phyloP scores from a whole-genome alignment of 2,113 vertebrate genomes.

The Dolichotis patagonum region DNA sequence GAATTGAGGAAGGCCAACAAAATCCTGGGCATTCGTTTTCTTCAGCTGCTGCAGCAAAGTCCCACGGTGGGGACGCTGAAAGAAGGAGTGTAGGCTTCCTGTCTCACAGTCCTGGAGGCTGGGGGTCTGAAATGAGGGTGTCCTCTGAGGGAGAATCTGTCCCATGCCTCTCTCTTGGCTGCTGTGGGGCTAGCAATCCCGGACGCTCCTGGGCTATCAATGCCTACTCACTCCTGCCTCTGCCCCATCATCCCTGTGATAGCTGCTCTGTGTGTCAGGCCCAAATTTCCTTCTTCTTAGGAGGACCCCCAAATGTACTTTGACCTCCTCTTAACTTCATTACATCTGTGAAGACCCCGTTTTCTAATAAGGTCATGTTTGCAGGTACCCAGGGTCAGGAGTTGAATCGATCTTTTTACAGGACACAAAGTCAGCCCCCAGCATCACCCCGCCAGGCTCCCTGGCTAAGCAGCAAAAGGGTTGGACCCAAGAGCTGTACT shows the following conservation, averaged over 20 bases:
- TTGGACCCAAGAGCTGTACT: background rate
- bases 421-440: background rate
- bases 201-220: too few relatives aligned
- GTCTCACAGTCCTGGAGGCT: background rate
- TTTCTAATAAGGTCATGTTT: background rate
- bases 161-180: background rate
- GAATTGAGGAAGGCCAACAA: background rate
- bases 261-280: background rate
- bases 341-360: background rate
- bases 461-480: background rate
- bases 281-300: background rate
- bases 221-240: background rate
- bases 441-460: background rate
- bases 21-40: rapidly evolving
- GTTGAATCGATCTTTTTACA: background rate
- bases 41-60: background rate
- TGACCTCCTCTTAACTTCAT: background rate
- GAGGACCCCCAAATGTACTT: background rate
- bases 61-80: background rate
- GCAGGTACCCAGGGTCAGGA: background rate
- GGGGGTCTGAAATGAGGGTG: background rate
- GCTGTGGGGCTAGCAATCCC: background rate
- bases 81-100: too few relatives aligned
- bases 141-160: background rate
- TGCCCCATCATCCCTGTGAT: rapidly evolving